Conservation (phyloP, 2,888 invertebrate genomes). For the Drosophila mulleri region DNA sequence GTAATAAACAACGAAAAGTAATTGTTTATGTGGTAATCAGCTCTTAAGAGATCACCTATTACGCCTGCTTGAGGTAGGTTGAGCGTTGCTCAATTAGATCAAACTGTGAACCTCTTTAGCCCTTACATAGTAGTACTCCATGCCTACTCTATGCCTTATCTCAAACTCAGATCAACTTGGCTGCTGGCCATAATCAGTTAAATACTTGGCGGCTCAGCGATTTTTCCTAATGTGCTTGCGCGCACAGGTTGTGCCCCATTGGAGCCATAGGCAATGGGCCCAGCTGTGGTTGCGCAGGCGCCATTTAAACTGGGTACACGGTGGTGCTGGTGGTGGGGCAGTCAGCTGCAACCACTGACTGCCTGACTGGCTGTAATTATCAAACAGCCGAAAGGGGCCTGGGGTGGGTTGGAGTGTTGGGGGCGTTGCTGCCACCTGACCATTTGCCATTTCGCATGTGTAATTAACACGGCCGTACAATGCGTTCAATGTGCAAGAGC, state of each 20-base stretch:
- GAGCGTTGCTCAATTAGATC: constrained; percentile 3
- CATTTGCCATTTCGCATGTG: constrained; percentile 66
- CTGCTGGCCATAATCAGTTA: constrained; percentile 29
- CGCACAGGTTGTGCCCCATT: constrained; percentile 23
- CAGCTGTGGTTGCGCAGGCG: constrained; percentile 23
- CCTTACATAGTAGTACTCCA: background rate
- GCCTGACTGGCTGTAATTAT: constrained; percentile 54
- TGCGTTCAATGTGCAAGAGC: constrained; percentile 43
- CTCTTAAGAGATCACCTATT: background rate
- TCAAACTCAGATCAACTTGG: constrained; percentile 3
- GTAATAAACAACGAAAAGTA: too few relatives aligned
- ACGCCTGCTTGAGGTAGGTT: background rate
- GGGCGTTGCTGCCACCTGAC: constrained; percentile 33
- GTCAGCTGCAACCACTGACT: constrained; percentile 32
- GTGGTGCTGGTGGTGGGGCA: constrained; percentile 15
- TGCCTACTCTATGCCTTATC: background rate
- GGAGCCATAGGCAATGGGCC: background rate
- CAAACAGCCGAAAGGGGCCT: constrained; percentile 30
- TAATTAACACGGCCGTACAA: constrained; percentile 54
- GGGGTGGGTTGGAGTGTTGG: background rate
- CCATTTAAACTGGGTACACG: constrained; percentile 16
- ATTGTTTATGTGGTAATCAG: background rate
- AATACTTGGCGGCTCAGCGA: constrained; percentile 11
- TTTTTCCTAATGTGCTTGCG: constrained; percentile 33
- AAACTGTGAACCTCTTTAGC: background rate